Evolutionary conservation across 2,113 vertebrate species (phyloP).

Genomic region (Corydoras maculifer): DNA sequence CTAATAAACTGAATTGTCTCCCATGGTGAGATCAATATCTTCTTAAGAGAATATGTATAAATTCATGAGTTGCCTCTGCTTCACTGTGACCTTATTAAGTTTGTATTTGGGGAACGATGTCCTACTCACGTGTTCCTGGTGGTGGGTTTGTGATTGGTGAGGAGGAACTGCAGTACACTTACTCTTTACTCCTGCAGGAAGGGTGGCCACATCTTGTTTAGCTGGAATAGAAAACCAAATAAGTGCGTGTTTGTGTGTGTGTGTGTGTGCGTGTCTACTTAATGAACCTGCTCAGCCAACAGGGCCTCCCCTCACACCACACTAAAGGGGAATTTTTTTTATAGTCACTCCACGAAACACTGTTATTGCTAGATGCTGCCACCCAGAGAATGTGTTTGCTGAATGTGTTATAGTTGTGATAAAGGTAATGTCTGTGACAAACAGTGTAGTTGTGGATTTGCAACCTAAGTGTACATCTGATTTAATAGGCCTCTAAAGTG

Average conservation of each 20-base stretch:
- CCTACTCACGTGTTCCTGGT: conserved; percentile 20
- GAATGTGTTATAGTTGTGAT: background rate
- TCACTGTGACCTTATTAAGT: conserved; percentile 16
- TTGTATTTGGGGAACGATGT: conserved; percentile 15
- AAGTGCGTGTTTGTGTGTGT: background rate
- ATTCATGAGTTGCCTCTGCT: conserved; percentile 8
- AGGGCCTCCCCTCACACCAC: conserved; percentile 28
- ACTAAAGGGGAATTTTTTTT: conserved; percentile 18
- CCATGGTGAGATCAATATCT: conserved; percentile 8
- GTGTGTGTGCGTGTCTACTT: background rate
- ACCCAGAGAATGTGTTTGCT: background rate
- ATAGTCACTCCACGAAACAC: conserved; percentile 14
- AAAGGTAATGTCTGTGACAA: background rate
- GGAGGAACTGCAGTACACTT: conserved; percentile 24
- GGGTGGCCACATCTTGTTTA: conserved; percentile 26
- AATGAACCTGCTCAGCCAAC: conserved; percentile 22
- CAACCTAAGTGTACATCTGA: background rate
- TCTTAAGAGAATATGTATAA: conserved; percentile 11
- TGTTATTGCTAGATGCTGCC: conserved; percentile 7
- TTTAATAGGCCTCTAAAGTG: background rate
- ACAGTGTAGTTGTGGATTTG: no score
- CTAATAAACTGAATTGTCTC: background rate
- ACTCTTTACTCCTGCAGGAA: conserved; percentile 35
- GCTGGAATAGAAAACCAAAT: background rate
- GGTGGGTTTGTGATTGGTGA: conserved; percentile 12